Percentiles rank a stretch among this genome's conserved stretches.
Conservation (phyloP, 2,888 invertebrate genomes). For the Pyrochroa serraticornis region DNA sequence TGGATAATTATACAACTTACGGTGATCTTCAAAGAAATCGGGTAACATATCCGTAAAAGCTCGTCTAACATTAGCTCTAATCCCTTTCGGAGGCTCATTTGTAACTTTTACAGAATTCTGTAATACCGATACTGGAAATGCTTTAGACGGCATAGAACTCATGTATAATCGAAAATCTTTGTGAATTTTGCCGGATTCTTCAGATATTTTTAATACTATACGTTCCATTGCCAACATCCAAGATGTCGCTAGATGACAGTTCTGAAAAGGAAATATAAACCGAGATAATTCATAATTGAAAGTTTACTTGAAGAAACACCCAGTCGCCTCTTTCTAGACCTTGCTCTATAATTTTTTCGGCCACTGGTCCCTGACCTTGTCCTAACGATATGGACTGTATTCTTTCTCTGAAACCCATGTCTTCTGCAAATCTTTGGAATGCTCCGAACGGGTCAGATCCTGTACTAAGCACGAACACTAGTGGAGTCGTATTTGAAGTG, state of each 20-base stretch:
- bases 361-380: conserved; percentile 88
- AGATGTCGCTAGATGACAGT: conserved; percentile 91
- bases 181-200: conserved; percentile 70
- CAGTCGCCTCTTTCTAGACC: conserved; percentile 80
- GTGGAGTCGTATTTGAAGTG: conserved; percentile 73
- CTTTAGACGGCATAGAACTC: conserved; percentile 86
- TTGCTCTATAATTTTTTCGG: conserved; percentile 76
- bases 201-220: conserved; percentile 73
- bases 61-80: conserved; percentile 85
- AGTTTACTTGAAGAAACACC: conserved; percentile 82
- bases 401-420: conserved; percentile 72
- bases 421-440: conserved; percentile 80
- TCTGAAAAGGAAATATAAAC: conserved; percentile 62
- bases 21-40: conserved; percentile 81
- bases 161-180: conserved; percentile 81
- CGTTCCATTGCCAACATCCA: conserved; percentile 89
- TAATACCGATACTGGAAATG: conserved; percentile 88
- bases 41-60: conserved; percentile 79
- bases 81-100: conserved; percentile 91
- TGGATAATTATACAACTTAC: conserved; percentile 56
- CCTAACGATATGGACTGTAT: conserved; percentile 87
- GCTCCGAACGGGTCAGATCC: conserved; percentile 88
- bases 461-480: conserved; percentile 85
- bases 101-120: conserved; percentile 95
- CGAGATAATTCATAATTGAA: background rate